Percentiles rank a stretch among this genome's conserved stretches.
Evolutionary conservation across 2,797 vertebrate genomes (phyloP).

Genomic region (Fratercula arctica): DNA sequence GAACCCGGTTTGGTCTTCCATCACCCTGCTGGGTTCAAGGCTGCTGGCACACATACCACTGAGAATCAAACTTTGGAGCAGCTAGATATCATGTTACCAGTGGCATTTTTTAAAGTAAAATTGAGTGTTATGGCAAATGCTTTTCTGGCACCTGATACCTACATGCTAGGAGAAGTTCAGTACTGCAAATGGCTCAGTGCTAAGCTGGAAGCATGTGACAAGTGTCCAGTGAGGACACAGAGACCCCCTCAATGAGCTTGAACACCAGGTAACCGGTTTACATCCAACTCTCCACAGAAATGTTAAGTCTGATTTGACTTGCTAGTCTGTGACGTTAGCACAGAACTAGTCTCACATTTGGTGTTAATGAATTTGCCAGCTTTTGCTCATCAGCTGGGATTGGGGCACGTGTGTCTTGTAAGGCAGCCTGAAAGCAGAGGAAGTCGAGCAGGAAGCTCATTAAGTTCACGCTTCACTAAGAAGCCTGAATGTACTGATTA

Average conservation of each 20-base stretch:
- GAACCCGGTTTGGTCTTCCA: neutral
- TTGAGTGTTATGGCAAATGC: neutral
- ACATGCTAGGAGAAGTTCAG: neutral
- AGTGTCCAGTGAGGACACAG: neutral
- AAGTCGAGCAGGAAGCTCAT: constrained; percentile 43
- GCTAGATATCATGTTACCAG: neutral
- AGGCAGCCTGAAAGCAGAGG: constrained; percentile 2
- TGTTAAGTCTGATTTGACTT: neutral
- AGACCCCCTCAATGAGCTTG: neutral
- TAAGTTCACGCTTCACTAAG: constrained; percentile 51
- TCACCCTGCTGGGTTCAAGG: neutral
- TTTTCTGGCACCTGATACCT: neutral
- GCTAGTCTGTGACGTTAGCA: neutral
- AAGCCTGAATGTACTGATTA: constrained; percentile 55
- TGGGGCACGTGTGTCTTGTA: neutral
- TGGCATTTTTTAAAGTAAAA: neutral
- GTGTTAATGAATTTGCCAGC: neutral
- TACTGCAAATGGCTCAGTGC: neutral
- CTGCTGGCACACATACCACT: neutral
- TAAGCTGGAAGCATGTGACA: neutral
- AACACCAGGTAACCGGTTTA: neutral
- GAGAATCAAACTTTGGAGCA: neutral
- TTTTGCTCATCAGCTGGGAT: neutral
- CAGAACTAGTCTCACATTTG: constrained; percentile 18
- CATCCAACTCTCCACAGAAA: neutral